Evolutionary conservation across 2,113 vertebrate genomes (phyloP).

Genomic region (Plestiodon gilberti): DNA sequence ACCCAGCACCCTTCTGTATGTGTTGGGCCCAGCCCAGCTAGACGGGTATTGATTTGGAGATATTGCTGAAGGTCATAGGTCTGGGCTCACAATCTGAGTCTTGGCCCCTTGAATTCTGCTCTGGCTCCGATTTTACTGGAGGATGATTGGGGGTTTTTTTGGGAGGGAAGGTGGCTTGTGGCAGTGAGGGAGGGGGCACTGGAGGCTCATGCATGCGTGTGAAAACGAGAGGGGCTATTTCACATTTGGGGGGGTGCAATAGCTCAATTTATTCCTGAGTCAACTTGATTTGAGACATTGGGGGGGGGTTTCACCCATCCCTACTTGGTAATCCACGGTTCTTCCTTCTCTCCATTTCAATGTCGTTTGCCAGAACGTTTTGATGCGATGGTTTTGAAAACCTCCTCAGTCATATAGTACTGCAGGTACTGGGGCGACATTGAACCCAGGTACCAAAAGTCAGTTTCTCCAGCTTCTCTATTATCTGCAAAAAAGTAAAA

Average conservation of each 20-base stretch:
- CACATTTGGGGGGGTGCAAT: too few relatives aligned
- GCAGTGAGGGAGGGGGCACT: neutral
- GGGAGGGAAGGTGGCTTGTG: neutral
- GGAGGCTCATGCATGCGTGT: too few relatives aligned
- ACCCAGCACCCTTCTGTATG: too few relatives aligned
- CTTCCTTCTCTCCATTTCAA: neutral
- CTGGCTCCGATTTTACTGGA: neutral
- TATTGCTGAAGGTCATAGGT: neutral
- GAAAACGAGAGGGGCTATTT: neutral
- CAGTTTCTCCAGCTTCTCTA: slow-evolving; percentile 2
- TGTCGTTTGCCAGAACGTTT: neutral
- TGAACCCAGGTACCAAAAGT: neutral
- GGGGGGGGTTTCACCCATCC: neutral
- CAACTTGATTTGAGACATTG: neutral
- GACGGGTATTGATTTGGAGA: neutral
- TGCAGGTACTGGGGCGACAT: neutral
- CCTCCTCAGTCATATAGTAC: fast-evolving
- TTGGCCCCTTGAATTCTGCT: neutral
- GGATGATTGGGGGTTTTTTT: too few relatives aligned
- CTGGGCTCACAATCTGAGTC: neutral
- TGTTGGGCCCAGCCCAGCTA: too few relatives aligned
- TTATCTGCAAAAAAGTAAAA: slow-evolving; percentile 10
- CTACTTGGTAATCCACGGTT: too few relatives aligned
- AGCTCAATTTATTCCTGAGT: neutral
- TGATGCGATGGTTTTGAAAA: neutral